Conservation (phyloP, 2,113 vertebrate genomes). For the Rhinolophus sinicus region DNA sequence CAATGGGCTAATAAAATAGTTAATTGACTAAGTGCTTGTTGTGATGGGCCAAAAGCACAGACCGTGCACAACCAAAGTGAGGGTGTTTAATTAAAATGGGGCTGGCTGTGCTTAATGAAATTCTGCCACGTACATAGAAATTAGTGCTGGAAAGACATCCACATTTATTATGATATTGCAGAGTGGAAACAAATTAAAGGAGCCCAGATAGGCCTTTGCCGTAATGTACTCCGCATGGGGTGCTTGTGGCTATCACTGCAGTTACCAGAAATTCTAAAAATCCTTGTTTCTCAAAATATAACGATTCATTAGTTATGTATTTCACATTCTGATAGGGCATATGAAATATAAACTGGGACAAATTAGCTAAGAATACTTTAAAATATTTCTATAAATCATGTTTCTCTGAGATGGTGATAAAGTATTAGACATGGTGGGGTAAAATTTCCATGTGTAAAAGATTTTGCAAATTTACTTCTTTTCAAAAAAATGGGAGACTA, state of each 20-base stretch:
- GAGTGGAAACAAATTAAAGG: slow-evolving; percentile 68
- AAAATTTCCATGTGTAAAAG: neutral
- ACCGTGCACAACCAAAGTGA: slow-evolving; percentile 80
- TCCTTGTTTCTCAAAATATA: slow-evolving; percentile 29
- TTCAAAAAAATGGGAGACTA: neutral
- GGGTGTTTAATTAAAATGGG: slow-evolving; percentile 83
- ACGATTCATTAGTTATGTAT: neutral
- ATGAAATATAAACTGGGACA: slow-evolving; percentile 11
- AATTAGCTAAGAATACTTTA: neutral
- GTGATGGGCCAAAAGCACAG: slow-evolving; percentile 80
- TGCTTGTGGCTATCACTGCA: neutral
- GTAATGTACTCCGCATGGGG: slow-evolving; percentile 20
- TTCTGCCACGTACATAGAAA: slow-evolving; percentile 73
- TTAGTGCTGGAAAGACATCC: slow-evolving; percentile 73
- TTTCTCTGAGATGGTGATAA: neutral
- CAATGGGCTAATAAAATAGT: slow-evolving; percentile 89
- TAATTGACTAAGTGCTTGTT: slow-evolving; percentile 88
- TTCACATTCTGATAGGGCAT: neutral
- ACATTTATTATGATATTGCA: slow-evolving; percentile 72
- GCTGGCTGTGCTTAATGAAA: slow-evolving; percentile 75
- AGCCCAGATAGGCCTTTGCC: slow-evolving; percentile 64
- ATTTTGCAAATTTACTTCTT: neutral
- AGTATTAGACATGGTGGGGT: neutral
- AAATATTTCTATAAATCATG: neutral
- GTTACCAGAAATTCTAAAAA: slow-evolving; percentile 48